A percentile compares a stretch with the other conserved stretches of the same genome.
Evolutionary conservation across 2,113 vertebrate genomes (phyloP).

Genomic region (Crotophaga sulcirostris): DNA sequence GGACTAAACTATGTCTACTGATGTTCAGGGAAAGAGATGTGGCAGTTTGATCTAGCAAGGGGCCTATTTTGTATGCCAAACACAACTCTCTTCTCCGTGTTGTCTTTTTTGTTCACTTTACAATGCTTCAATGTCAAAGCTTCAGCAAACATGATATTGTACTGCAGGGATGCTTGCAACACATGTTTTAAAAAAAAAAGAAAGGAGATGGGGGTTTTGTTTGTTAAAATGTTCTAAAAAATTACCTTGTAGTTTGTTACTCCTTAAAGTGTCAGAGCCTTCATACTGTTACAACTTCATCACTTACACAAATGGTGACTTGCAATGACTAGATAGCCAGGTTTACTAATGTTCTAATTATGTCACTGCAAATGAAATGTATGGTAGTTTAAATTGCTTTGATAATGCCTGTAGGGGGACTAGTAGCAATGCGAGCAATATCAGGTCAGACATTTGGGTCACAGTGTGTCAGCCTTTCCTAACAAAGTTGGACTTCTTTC

Average conservation of each 20-base stretch:
- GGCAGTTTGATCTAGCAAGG: constrained; percentile 27
- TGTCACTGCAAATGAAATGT: constrained; percentile 43
- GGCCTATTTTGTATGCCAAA: constrained; percentile 51
- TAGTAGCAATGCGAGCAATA: constrained; percentile 10
- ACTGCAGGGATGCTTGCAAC: neutral
- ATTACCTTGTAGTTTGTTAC: neutral
- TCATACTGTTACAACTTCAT: neutral
- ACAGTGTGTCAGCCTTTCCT: neutral
- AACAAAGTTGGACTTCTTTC: constrained; percentile 22
- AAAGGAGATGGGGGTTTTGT: neutral
- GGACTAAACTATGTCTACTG: constrained; percentile 46
- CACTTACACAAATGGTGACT: neutral
- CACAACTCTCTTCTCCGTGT: neutral
- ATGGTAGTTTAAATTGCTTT: constrained; percentile 41
- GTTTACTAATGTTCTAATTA: constrained; percentile 53
- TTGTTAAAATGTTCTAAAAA: neutral
- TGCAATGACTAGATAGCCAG: constrained; percentile 18
- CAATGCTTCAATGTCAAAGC: constrained; percentile 47
- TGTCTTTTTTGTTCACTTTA: constrained; percentile 42
- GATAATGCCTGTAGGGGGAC: constrained; percentile 52
- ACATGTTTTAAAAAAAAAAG: neutral
- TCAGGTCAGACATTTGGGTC: constrained; percentile 40
- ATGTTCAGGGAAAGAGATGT: constrained; percentile 11
- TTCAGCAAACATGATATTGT: neutral
- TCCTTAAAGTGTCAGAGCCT: neutral